These are phyloP conservation scores for Porites australiensis DNA, from an alignment of 64 coral and sea anemone genomes.

Conservation along the genomic window DNA sequence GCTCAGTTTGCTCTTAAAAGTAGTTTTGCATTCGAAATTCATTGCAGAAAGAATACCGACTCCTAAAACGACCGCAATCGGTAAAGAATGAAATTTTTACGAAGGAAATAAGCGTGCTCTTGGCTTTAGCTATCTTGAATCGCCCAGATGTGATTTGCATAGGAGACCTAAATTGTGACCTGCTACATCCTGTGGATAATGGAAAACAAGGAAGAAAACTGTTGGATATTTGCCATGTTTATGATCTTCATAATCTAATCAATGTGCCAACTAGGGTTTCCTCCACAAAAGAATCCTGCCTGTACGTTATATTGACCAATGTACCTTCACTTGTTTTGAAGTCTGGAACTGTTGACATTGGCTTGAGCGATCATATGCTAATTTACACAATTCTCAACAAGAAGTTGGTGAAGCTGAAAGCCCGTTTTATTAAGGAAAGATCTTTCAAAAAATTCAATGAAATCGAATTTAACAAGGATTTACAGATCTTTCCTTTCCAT, in stretches of 20 bases:
- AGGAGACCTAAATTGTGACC: slow-evolving; percentile 53
- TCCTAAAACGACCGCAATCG: no score
- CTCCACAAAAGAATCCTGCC: no score
- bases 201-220: slow-evolving; percentile 45
- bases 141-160: slow-evolving; percentile 15
- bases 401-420: slow-evolving; percentile 49
- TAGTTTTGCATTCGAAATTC: neutral
- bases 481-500: slow-evolving; percentile 27
- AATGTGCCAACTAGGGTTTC: no score
- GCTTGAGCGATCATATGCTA: slow-evolving; percentile 17
- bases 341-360: slow-evolving; percentile 17
- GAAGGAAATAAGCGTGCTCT: no score
- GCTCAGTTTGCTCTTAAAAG: no score
- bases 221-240: slow-evolving; percentile 71
- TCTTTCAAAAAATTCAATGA: slow-evolving; percentile 58
- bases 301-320: no score
- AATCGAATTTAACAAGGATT: slow-evolving; percentile 3
- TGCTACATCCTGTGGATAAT: no score
- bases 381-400: slow-evolving; percentile 55
- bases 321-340: slow-evolving; percentile 39
- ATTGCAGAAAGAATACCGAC: no score
- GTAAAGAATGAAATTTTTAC: slow-evolving; percentile 47
- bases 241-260: slow-evolving; percentile 59
- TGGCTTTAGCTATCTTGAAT: slow-evolving; percentile 31
- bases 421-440: neutral